These are phyloP conservation scores for Mantis religiosa DNA, from an alignment of 2,888 invertebrate genomes.

Conservation along the genomic window DNA sequence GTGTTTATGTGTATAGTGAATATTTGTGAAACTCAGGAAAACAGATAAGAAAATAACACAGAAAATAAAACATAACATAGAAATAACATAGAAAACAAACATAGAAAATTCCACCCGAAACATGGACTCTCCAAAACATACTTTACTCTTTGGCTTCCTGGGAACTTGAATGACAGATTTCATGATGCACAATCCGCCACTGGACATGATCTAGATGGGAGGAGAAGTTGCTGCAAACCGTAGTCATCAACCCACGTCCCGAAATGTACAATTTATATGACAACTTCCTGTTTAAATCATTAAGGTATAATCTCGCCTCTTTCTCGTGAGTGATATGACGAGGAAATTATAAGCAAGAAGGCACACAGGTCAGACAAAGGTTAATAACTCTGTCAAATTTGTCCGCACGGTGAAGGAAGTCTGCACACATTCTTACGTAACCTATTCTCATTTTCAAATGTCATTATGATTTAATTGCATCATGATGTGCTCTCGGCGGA, in stretches of 20 bases:
- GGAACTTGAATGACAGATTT: neutral
- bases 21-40: no score
- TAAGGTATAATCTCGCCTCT: neutral
- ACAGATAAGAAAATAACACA: no score
- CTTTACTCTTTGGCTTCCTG: neutral
- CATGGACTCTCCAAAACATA: no score
- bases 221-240: neutral
- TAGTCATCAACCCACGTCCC: neutral
- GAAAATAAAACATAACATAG: no score
- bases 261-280: constrained; percentile 12
- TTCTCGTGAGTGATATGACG: constrained; percentile 5
- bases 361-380: constrained; percentile 22
- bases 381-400: constrained; percentile 28
- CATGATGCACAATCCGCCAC: neutral
- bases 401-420: neutral
- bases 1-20: no score
- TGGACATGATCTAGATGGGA: neutral
- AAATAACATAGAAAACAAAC: no score
- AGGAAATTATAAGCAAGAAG: constrained; percentile 17
- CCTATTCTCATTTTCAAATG: neutral
- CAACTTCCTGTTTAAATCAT: constrained; percentile 18
- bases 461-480: neutral
- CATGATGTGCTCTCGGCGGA: neutral
- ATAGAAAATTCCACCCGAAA: no score
- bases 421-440: neutral